Base-by-base conservation (phyloP, 1,140 invertebrate species). In the Bombus vancouverensis region DNA sequence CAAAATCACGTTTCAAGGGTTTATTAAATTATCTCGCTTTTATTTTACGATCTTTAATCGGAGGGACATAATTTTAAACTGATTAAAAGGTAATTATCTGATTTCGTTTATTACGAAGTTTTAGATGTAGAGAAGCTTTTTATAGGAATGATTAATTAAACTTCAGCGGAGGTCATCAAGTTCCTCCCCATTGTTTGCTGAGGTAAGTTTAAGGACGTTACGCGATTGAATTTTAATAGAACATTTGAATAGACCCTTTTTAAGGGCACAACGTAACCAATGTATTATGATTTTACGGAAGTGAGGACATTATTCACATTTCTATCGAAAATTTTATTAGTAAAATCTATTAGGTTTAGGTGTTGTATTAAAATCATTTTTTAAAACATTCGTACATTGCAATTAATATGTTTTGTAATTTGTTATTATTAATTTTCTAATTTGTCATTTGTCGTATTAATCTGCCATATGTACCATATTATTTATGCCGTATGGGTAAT, bases 151-250 rank as follows among this genome's bases (percentile, higher is more conserved):
- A 83, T 83, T 81, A 72, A 85, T 72, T 73, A 80, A 81, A 57
- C 59, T 34, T 81, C 34, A 32, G 12, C 13, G 42, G 42, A 66
- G 28, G 70, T 80, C 32, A 81, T 81, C 80, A 81, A 53, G n/a
- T 37, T 34, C 10, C 28, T 22, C 22, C 10, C 70, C 70, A 73
- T 85, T 79, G 53, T 59, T 72, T 72, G 25, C 44, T 4, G 57
- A 42, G 71, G 12, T 22, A 75, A 57, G 32, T 65, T n/a, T 59
- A 28, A 34, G 71, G 53, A 44, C 42, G 59, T 80, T 47, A 65
- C 13, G 34, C 32, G 71, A 81, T 73, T 80, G 59, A 72, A 85
- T 66, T 28, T 70, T 78, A 83, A 78, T 77, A 37, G 44, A 78
- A 28, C n/a, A 25, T 57, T 53, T 44, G 70, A 68, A 68, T 32